Evolutionary conservation across 2,113 vertebrate species (phyloP).

Genomic region (Dromiciops gliroides): DNA sequence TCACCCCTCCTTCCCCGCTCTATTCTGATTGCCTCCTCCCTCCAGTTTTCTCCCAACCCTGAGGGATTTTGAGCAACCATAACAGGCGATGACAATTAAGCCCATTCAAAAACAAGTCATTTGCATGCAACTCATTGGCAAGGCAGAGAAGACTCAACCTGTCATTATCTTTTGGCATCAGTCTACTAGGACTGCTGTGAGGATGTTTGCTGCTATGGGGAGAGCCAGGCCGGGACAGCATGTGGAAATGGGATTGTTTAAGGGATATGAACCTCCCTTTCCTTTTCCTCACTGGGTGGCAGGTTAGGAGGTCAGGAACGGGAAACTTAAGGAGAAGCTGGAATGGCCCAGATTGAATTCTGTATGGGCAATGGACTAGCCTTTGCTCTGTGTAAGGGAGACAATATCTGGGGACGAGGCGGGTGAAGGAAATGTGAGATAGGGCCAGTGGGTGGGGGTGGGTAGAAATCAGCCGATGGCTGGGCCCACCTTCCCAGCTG

Average conservation of each 20-base stretch:
- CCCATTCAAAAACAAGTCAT: conserved; percentile 82
- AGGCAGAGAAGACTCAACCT: conserved; percentile 85
- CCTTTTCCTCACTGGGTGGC: neutral
- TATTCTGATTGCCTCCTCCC: conserved; percentile 55
- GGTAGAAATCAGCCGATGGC: conserved; percentile 18
- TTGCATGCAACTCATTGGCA: conserved; percentile 85
- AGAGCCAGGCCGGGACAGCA: conserved; percentile 46
- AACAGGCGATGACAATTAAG: conserved; percentile 79
- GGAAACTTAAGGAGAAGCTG: neutral
- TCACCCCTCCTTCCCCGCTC: conserved; percentile 37
- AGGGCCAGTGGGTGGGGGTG: conserved; percentile 1
- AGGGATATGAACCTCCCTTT: neutral
- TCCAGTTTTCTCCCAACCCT: neutral
- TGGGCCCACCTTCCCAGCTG: conserved; percentile 57
- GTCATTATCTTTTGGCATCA: conserved; percentile 86
- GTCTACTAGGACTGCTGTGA: conserved; percentile 48
- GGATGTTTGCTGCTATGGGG: conserved; percentile 59
- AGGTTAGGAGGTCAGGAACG: conserved; percentile 11
- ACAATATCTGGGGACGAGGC: accelerated
- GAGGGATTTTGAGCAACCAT: conserved; percentile 64
- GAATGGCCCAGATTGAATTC: neutral
- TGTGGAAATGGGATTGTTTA: conserved; percentile 3
- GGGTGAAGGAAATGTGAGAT: neutral
- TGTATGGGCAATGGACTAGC: neutral
- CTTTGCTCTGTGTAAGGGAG: neutral